Conservation (phyloP, 2,113 vertebrate species). For the Pyxicephalus adspersus region DNA sequence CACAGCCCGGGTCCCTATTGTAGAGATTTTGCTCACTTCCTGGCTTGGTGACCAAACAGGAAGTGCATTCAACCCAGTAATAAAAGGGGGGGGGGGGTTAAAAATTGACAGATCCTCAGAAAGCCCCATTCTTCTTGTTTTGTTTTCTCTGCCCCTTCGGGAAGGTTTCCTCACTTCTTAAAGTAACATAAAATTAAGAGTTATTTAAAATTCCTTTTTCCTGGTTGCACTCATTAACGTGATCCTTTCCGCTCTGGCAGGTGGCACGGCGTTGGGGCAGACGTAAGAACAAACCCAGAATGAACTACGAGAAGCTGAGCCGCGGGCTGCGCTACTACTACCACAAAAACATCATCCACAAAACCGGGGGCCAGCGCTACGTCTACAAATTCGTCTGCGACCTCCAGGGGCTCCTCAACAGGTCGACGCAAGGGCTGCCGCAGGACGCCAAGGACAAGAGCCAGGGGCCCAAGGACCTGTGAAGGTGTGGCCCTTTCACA, state of each 20-base stretch:
- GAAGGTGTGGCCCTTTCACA: not conserved
- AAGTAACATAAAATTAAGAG: too few relatives aligned
- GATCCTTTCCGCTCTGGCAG: conserved; percentile 55
- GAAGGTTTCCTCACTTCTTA: too few relatives aligned
- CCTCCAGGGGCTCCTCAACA: conserved; percentile 75
- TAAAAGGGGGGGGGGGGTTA: too few relatives aligned
- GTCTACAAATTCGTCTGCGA: conserved; percentile 85
- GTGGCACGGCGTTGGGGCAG: conserved; percentile 84
- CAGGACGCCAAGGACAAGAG: conserved; percentile 11
- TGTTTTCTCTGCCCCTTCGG: too few relatives aligned
- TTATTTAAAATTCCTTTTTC: too few relatives aligned
- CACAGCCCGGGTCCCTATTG: too few relatives aligned
- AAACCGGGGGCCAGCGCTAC: conserved; percentile 83
- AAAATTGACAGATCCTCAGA: too few relatives aligned
- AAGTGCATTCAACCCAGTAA: too few relatives aligned
- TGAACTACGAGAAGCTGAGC: conserved; percentile 88
- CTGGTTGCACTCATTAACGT: too few relatives aligned
- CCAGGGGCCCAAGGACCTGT: not conserved
- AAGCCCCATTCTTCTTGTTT: too few relatives aligned
- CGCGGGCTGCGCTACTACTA: conserved; percentile 86
- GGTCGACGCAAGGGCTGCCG: conserved; percentile 8
- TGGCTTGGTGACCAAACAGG: too few relatives aligned
- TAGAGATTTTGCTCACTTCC: too few relatives aligned
- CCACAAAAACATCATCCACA: conserved; percentile 88
- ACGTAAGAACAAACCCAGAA: conserved; percentile 86